Percentiles rank a stretch among this genome's conserved stretches.
Evolutionary conservation across 2,113 vertebrate genomes (phyloP).

Genomic region (Limanda limanda): DNA sequence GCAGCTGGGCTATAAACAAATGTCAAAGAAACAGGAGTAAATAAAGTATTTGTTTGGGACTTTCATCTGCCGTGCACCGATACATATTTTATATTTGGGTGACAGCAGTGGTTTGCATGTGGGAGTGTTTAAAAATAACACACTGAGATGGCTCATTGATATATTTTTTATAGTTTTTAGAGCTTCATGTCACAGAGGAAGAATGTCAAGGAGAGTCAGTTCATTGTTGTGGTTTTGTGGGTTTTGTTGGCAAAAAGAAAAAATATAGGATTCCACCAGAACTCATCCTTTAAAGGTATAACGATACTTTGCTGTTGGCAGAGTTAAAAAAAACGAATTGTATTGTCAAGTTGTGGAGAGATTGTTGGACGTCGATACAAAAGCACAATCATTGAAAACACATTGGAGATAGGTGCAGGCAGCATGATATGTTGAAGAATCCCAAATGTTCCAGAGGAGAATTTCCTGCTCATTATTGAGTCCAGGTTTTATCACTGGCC

Average conservation of each 20-base stretch:
- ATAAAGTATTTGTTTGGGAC: neutral
- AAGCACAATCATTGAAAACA: conserved; percentile 36
- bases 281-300: neutral
- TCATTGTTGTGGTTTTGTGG: neutral
- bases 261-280: neutral
- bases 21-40: neutral
- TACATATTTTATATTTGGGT: neutral
- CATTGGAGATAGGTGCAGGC: conserved; percentile 44
- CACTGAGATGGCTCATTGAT: neutral
- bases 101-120: neutral
- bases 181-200: neutral
- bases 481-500: conserved; percentile 67
- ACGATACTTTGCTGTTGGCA: neutral
- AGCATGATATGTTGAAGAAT: conserved; percentile 53
- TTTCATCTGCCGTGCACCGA: neutral
- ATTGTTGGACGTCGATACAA: conserved; percentile 40
- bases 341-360: conserved; percentile 22
- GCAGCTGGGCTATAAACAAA: neutral
- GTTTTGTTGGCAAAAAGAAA: neutral
- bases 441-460: conserved; percentile 65
- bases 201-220: neutral
- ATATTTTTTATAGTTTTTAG: neutral
- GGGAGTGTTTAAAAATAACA: neutral
- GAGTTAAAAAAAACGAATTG: neutral
- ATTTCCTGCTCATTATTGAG: conserved; percentile 72